Evolutionary conservation across 2,113 vertebrate genomes (phyloP).

Genomic region (Hirundichthys speculiger): DNA sequence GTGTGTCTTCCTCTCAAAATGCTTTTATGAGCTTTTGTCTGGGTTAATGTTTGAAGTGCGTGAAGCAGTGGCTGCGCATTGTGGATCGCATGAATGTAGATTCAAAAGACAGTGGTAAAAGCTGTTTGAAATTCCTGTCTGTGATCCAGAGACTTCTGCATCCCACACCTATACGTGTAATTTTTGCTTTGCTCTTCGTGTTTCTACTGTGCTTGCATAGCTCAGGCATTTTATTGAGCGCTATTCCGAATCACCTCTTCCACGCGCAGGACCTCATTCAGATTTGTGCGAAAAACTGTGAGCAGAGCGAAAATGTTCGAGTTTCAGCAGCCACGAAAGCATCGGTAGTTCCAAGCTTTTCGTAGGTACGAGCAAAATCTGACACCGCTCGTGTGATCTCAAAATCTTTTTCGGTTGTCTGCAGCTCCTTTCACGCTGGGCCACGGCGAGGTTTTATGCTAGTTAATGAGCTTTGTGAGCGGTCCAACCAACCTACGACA

Average conservation of each 20-base stretch:
- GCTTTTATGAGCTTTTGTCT: slow-evolving; percentile 7
- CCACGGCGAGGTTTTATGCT: too few relatives aligned
- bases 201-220: not conserved
- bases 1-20: not conserved
- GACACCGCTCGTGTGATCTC: too few relatives aligned
- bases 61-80: not conserved
- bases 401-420: too few relatives aligned
- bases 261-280: slow-evolving; percentile 33
- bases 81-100: not conserved
- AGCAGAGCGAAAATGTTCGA: too few relatives aligned
- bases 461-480: too few relatives aligned
- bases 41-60: slow-evolving; percentile 1
- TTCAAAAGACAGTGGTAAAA: not conserved
- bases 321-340: too few relatives aligned
- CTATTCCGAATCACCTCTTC: slow-evolving; percentile 12
- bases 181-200: slow-evolving; percentile 24
- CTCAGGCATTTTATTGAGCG: slow-evolving; percentile 1
- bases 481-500: too few relatives aligned
- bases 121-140: slow-evolving; percentile 14
- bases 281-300: too few relatives aligned
- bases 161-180: not conserved
- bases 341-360: too few relatives aligned
- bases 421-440: too few relatives aligned
- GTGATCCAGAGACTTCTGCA: slow-evolving; percentile 19
- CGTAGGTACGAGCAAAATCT: too few relatives aligned